A percentile compares a stretch with the other conserved stretches of the same genome.
Conservation (phyloP, 1,140 invertebrate genomes). For the Agraylea sexmaculata region DNA sequence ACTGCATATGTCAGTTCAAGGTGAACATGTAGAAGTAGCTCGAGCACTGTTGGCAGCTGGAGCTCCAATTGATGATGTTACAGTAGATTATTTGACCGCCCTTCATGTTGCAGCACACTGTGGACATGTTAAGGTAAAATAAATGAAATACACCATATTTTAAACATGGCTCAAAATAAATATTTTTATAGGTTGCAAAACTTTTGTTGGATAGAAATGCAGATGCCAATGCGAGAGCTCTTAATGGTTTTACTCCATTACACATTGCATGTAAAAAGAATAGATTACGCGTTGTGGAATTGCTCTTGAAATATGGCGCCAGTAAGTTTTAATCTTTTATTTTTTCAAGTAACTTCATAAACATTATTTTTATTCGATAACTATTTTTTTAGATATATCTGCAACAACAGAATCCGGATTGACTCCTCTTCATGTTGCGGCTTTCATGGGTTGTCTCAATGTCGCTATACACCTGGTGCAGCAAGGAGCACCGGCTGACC, state of each 20-base stretch:
- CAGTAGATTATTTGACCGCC: slow-evolving; percentile 93
- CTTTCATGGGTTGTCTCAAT: slow-evolving; percentile 99
- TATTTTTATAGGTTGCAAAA: slow-evolving; percentile 66
- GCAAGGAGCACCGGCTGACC: slow-evolving; percentile 88
- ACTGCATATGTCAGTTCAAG: slow-evolving; percentile 90
- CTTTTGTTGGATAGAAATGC: slow-evolving; percentile 85
- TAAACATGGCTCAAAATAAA: not conserved
- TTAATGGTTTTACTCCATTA: slow-evolving; percentile 97
- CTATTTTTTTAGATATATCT: slow-evolving; percentile 38
- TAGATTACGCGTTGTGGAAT: slow-evolving; percentile 89
- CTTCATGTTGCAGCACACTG: slow-evolving; percentile 93
- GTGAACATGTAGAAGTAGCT: slow-evolving; percentile 93
- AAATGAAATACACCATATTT: not conserved
- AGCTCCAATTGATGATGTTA: slow-evolving; percentile 94
- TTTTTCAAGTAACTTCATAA: not conserved
- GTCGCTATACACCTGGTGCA: slow-evolving; percentile 94
- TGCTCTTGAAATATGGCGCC: slow-evolving; percentile 91
- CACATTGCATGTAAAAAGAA: slow-evolving; percentile 99
- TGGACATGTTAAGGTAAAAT: slow-evolving; percentile 63
- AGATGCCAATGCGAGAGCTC: slow-evolving; percentile 91
- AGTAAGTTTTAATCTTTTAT: slow-evolving; percentile 34
- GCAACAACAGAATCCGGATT: slow-evolving; percentile 69
- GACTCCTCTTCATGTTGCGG: slow-evolving; percentile 93
- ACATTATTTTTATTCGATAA: slow-evolving; percentile 6
- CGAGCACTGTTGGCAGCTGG: slow-evolving; percentile 83